phyloP scores from a whole-genome alignment of 2,888 invertebrate genomes.

The Pachycephus smyrnensis region DNA sequence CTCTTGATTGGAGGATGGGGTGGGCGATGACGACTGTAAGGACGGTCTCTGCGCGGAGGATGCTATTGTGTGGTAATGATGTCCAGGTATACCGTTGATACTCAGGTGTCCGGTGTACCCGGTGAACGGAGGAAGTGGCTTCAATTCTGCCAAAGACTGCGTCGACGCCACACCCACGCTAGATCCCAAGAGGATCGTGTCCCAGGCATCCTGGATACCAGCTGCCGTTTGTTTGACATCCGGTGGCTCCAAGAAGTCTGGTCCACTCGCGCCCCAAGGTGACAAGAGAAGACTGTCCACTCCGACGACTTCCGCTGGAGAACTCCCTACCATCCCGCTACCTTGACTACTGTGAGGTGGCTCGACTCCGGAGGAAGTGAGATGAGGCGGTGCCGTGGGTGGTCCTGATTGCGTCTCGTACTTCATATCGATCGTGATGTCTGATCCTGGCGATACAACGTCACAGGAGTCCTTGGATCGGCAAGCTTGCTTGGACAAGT shows the following conservation, averaged over 20 bases:
- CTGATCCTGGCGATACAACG: constrained; percentile 44
- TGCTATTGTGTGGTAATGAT: constrained; percentile 88
- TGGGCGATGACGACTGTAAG: constrained; percentile 61
- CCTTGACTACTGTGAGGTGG: constrained; percentile 63
- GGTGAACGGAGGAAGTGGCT: constrained; percentile 88
- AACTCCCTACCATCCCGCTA: constrained; percentile 52
- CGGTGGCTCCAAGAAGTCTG: constrained; percentile 55
- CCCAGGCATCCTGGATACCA: constrained; percentile 74
- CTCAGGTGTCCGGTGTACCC: constrained; percentile 88
- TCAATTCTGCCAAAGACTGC: constrained; percentile 82
- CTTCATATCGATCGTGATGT: constrained; percentile 59
- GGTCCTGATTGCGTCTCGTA: constrained; percentile 61
- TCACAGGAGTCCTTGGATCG: constrained; percentile 30
- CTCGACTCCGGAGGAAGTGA: constrained; percentile 56
- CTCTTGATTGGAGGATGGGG: constrained; percentile 62
- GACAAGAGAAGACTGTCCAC: constrained; percentile 59
- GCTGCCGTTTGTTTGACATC: constrained; percentile 60
- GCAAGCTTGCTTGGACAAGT: constrained; percentile 26
- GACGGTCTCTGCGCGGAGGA: constrained; percentile 61
- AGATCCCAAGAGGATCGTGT: constrained; percentile 73
- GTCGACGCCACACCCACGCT: constrained; percentile 72
- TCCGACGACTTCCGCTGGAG: constrained; percentile 58
- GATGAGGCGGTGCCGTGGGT: constrained; percentile 53
- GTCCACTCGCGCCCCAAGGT: constrained; percentile 56
- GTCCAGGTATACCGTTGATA: constrained; percentile 89